These are phyloP conservation scores for Microctonus hyperodae DNA, from an alignment of 2,888 invertebrate species.

Conservation along the genomic window DNA sequence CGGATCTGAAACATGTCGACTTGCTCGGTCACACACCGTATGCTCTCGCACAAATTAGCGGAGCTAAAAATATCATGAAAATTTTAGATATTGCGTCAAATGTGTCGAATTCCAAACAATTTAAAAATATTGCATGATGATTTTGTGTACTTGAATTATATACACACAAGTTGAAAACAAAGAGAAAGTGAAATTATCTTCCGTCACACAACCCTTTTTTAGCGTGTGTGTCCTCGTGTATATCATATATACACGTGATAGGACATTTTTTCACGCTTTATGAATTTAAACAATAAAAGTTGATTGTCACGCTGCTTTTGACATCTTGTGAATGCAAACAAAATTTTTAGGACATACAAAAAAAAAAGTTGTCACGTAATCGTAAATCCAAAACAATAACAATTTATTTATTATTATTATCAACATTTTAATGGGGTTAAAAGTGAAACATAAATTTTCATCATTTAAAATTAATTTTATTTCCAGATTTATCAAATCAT, in stretches of 20 bases:
- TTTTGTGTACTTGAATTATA: constrained; percentile 20
- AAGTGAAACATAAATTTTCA: neutral
- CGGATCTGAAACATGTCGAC: constrained; percentile 67
- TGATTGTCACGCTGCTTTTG: constrained; percentile 33
- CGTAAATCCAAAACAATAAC: constrained; percentile 11
- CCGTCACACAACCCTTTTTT: constrained; percentile 28
- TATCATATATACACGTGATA: constrained; percentile 15
- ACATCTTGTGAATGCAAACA: neutral
- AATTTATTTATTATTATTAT: constrained; percentile 13
- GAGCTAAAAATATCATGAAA: constrained; percentile 34
- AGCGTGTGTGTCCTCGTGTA: constrained; percentile 15
- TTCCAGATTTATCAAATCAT: neutral
- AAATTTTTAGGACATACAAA: neutral
- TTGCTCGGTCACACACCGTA: constrained; percentile 58
- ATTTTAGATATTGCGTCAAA: constrained; percentile 11
- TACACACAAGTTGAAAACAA: neutral
- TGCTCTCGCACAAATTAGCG: constrained; percentile 21
- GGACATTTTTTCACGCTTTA: constrained; percentile 35
- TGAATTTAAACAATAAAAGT: constrained; percentile 37
- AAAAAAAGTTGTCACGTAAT: constrained; percentile 6
- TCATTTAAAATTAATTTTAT: neutral
- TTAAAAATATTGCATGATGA: constrained; percentile 14
- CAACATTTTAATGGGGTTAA: neutral
- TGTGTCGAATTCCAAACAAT: constrained; percentile 17
- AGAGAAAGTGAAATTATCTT: constrained; percentile 36